These are phyloP conservation scores for Brachionus manjavacas DNA, from an alignment of 1,140 invertebrate genomes.

Conservation along the genomic window DNA sequence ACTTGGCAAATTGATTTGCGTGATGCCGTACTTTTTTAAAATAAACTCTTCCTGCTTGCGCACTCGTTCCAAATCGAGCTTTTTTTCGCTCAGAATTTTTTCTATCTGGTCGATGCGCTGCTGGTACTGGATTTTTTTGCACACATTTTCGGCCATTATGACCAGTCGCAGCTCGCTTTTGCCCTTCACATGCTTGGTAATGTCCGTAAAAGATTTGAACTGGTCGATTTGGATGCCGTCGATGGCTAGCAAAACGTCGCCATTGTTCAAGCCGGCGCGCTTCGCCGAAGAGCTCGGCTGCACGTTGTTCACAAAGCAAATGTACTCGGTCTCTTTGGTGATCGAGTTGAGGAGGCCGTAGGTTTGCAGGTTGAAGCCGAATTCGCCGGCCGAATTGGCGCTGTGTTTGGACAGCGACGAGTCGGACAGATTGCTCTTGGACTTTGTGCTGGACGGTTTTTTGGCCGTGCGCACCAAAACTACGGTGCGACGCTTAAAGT, in stretches of 20 bases:
- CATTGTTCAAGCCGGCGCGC: conserved; percentile 18
- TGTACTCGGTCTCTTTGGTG: conserved; percentile 8
- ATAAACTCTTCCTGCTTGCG: background rate
- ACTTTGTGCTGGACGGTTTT: background rate
- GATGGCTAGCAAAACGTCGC: conserved; percentile 8
- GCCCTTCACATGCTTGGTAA: conserved; percentile 12
- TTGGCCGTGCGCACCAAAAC: background rate
- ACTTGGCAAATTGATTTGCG: background rate
- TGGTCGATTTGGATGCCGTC: conserved; percentile 15
- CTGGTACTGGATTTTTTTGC: conserved; percentile 29
- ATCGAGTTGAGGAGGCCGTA: conserved; percentile 30
- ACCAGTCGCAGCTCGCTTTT: conserved; percentile 27
- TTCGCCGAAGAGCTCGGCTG: background rate
- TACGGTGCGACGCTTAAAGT: conserved; percentile 3
- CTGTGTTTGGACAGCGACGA: background rate
- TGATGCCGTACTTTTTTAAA: conserved; percentile 8
- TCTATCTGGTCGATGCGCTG: conserved; percentile 20
- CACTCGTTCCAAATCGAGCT: background rate
- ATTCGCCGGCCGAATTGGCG: background rate
- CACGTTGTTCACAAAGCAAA: conserved; percentile 40
- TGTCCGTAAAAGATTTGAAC: conserved; percentile 21
- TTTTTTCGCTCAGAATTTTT: conserved; percentile 16
- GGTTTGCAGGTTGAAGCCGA: background rate
- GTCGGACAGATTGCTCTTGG: conserved; percentile 5
- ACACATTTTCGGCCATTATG: conserved; percentile 34